These are phyloP conservation scores for Tauraco hartlaubi DNA, from an alignment of 2,797 vertebrate genomes.

Conservation along the genomic window DNA sequence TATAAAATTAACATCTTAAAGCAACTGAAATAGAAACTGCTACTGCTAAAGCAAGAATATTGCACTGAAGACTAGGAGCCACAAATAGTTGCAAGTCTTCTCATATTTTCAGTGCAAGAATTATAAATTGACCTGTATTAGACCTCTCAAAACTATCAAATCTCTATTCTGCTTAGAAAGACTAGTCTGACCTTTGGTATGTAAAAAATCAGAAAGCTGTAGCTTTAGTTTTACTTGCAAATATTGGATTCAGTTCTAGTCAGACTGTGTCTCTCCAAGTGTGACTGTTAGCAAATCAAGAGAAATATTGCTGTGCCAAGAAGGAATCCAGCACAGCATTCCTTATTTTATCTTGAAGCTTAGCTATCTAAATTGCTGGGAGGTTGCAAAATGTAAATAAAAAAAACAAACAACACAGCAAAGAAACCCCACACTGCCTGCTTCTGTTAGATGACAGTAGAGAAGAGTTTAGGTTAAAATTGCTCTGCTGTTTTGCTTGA, in stretches of 20 bases:
- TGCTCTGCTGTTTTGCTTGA: slow-evolving; percentile 15
- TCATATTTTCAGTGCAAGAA: not conserved
- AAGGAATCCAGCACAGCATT: not conserved
- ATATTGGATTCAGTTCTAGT: not conserved
- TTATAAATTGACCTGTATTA: not conserved
- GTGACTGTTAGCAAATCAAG: not conserved
- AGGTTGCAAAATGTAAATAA: not conserved
- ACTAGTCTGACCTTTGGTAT: not conserved
- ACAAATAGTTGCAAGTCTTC: not conserved
- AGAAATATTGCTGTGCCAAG: not conserved
- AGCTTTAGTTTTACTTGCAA: not conserved
- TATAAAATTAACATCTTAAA: not conserved
- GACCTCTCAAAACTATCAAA: not conserved
- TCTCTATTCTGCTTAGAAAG: not conserved
- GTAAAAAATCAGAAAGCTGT: not conserved
- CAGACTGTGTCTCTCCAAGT: not conserved
- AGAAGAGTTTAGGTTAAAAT: not conserved
- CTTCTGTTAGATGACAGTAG: not conserved
- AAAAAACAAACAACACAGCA: not conserved
- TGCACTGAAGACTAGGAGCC: not conserved
- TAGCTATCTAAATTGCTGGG: slow-evolving; percentile 29
- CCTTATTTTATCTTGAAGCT: slow-evolving; percentile 47
- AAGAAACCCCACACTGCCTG: not conserved
- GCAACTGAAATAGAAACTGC: not conserved
- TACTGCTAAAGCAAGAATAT: not conserved